Conservation (phyloP, 2,888 invertebrate genomes). For the Diplazon laetatorius region DNA sequence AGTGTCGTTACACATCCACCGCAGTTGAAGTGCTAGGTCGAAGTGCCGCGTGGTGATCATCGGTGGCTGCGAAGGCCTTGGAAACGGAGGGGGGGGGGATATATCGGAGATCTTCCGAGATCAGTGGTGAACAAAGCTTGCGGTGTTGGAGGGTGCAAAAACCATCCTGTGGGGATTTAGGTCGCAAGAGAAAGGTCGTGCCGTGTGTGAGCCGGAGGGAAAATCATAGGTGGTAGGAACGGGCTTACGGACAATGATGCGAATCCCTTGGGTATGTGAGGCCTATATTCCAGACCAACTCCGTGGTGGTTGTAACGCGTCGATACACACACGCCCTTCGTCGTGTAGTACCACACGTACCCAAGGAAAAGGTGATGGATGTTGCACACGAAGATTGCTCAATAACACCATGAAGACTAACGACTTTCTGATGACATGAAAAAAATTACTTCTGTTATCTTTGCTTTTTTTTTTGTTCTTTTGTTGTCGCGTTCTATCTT, state of each 20-base stretch:
- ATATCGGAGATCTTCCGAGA: constrained; percentile 64
- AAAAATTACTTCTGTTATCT: constrained; percentile 64
- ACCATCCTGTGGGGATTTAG: constrained; percentile 66
- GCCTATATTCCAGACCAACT: constrained; percentile 25
- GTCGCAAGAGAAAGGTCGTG: constrained; percentile 55
- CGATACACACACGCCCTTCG: constrained; percentile 28
- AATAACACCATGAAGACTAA: constrained; percentile 66
- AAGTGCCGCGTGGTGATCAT: constrained; percentile 21
- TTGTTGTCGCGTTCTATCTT: constrained; percentile 9
- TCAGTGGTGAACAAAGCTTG: constrained; percentile 67
- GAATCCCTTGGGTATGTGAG: constrained; percentile 58
- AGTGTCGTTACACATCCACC: constrained; percentile 48
- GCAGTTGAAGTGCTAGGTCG: no score
- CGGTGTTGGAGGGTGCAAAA: constrained; percentile 62
- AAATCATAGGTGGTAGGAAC: constrained; percentile 65
- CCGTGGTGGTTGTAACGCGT: neutral
- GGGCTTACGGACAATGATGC: constrained; percentile 63
- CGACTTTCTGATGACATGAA: constrained; percentile 66
- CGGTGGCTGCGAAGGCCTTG: neutral
- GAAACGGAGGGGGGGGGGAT: constrained; percentile 6
- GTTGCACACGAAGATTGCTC: constrained; percentile 64
- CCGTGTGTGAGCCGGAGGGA: constrained; percentile 50
- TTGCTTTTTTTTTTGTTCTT: neutral
- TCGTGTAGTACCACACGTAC: constrained; percentile 22
- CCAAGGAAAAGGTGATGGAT: constrained; percentile 64